These are phyloP conservation scores for Lacerta bilineata DNA, from an alignment of 2,797 vertebrate species.

Conservation along the genomic window DNA sequence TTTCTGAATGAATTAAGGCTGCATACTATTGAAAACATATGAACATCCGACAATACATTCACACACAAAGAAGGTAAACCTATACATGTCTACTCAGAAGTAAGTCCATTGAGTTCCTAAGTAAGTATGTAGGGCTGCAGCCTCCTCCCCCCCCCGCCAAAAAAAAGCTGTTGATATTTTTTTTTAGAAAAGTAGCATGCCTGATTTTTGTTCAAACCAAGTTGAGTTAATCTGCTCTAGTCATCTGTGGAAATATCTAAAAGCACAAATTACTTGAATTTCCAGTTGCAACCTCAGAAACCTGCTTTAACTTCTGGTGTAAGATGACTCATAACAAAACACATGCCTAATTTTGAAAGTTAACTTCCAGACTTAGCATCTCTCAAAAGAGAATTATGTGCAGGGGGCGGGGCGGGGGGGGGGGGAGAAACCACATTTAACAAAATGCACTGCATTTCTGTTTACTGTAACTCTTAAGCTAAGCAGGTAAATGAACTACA, in stretches of 20 bases:
- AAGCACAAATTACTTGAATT: neutral
- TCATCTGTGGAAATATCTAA: conserved; percentile 11
- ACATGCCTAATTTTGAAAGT: conserved; percentile 20
- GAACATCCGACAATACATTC: neutral
- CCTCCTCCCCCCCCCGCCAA: neutral
- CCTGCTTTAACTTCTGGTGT: conserved; percentile 11
- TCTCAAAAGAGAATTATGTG: conserved; percentile 24
- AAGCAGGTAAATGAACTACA: neutral
- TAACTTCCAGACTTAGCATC: neutral
- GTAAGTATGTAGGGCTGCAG: neutral
- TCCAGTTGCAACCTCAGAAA: neutral
- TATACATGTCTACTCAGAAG: neutral
- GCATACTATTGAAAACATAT: neutral
- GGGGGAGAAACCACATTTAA: neutral
- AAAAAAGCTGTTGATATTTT: neutral
- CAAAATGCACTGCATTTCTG: neutral
- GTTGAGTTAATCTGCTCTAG: neutral
- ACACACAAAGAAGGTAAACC: neutral
- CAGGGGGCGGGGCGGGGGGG: neutral
- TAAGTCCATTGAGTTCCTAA: neutral
- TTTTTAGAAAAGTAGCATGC: neutral
- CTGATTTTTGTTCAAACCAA: neutral
- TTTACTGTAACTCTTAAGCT: neutral
- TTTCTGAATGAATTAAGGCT: conserved; percentile 5
- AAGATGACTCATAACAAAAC: conserved; percentile 28